These are phyloP conservation scores for Hydrozoanthus tunicans DNA, from an alignment of 64 coral and sea anemone genomes.

Conservation along the genomic window DNA sequence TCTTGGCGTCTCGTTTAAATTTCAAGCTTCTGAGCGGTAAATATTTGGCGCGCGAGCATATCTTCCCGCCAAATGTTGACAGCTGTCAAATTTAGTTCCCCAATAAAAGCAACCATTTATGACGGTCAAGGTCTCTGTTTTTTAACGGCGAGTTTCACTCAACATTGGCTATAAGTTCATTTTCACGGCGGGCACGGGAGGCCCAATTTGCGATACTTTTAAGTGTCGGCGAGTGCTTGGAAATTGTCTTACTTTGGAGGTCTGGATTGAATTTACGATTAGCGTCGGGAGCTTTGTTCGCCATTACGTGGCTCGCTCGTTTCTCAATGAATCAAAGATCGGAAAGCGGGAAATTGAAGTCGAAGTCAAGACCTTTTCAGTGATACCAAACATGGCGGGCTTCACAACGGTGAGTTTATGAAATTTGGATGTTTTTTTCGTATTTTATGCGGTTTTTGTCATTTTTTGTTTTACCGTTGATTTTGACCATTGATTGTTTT, in stretches of 20 bases:
- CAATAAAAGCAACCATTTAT: too few relatives aligned
- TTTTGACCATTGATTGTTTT: conserved; percentile 10
- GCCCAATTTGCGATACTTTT: not conserved
- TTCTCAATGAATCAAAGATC: not conserved
- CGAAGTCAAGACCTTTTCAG: conserved; percentile 22
- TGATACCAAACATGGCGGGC: conserved; percentile 9
- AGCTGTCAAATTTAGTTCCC: too few relatives aligned
- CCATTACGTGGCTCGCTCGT: not conserved
- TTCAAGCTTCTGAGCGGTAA: too few relatives aligned
- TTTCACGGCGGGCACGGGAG: not conserved
- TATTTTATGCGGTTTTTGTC: conserved; percentile 5
- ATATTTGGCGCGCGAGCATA: not conserved
- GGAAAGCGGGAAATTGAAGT: conserved; percentile 3
- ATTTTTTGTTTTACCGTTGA: conserved; percentile 10
- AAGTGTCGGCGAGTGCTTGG: not conserved
- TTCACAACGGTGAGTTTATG: not conserved
- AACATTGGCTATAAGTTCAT: too few relatives aligned
- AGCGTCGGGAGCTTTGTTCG: conserved; percentile 7
- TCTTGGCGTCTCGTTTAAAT: too few relatives aligned
- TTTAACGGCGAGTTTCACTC: too few relatives aligned
- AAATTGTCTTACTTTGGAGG: not conserved
- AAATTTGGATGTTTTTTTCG: conserved; percentile 1
- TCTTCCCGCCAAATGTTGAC: too few relatives aligned
- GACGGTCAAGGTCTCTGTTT: too few relatives aligned
- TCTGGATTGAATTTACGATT: not conserved